Percentiles rank a stretch among this genome's conserved stretches.
Evolutionary conservation across 2,797 vertebrate genomes (phyloP).

Genomic region (Pempheris klunzingeri): DNA sequence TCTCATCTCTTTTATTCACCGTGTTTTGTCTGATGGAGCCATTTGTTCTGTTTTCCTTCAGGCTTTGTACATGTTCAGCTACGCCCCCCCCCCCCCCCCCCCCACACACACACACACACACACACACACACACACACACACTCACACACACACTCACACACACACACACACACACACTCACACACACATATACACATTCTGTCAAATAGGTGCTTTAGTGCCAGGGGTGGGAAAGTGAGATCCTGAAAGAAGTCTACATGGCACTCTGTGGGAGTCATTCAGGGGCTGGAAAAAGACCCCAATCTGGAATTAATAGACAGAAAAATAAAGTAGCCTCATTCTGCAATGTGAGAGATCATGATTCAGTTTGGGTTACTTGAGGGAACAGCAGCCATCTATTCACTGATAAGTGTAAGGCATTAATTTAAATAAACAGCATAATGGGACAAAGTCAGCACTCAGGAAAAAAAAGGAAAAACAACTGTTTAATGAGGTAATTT

Average conservation of each 20-base stretch:
- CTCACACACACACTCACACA: constrained; percentile 14
- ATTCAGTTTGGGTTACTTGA: constrained; percentile 63
- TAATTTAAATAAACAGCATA: constrained; percentile 68
- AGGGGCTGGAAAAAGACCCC: constrained; percentile 52
- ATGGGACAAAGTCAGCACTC: constrained; percentile 62
- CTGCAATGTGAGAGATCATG: constrained; percentile 57
- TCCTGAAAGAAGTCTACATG: constrained; percentile 59
- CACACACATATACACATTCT: no score
- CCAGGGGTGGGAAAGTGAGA: constrained; percentile 62
- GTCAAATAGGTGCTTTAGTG: constrained; percentile 51
- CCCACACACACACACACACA: neutral
- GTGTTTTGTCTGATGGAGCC: constrained; percentile 74
- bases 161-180: no score
- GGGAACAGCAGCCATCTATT: constrained; percentile 61
- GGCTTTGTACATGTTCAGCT: constrained; percentile 63
- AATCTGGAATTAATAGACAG: constrained; percentile 65
- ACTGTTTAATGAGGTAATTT: constrained; percentile 68
- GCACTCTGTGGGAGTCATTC: constrained; percentile 55
- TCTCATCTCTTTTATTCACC: constrained; percentile 66
- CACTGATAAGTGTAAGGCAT: constrained; percentile 64
- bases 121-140: neutral
- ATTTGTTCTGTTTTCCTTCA: constrained; percentile 67
- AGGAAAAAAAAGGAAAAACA: constrained; percentile 26
- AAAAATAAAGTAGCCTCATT: constrained; percentile 67
- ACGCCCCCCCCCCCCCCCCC: neutral